Percentiles rank a stretch among this genome's conserved stretches.
phyloP scores from a whole-genome alignment of 2,797 vertebrate genomes.

The Xenentodon cancila region DNA sequence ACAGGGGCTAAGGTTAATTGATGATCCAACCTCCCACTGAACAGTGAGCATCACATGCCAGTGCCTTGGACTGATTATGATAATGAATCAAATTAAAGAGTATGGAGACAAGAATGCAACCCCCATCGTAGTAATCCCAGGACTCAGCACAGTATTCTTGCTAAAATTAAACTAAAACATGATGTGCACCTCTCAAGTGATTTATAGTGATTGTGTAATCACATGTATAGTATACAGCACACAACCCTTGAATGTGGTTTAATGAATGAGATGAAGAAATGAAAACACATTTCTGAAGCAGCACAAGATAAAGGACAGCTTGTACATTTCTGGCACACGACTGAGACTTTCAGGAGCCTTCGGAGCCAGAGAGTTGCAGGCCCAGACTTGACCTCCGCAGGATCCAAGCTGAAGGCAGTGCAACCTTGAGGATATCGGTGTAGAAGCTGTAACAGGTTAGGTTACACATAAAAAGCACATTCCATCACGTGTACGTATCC shows the following conservation, averaged over 20 bases:
- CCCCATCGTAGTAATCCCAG: constrained; percentile 27
- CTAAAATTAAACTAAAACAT: constrained; percentile 53
- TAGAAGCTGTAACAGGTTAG: constrained; percentile 36
- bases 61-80: constrained; percentile 56
- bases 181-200: constrained; percentile 18
- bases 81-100: constrained; percentile 63
- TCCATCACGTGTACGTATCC: constrained; percentile 43
- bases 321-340: constrained; percentile 45
- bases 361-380: constrained; percentile 52
- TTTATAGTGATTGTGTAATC: constrained; percentile 26
- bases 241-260: constrained; percentile 39
- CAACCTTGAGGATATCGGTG: constrained; percentile 39
- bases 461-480: constrained; percentile 47
- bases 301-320: constrained; percentile 23
- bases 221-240: constrained; percentile 48
- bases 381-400: constrained; percentile 51
- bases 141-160: constrained; percentile 33
- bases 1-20: constrained; percentile 48
- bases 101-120: constrained; percentile 35
- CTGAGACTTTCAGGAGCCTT: constrained; percentile 52
- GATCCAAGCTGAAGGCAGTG: constrained; percentile 45
- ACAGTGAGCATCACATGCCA: constrained; percentile 47
- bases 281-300: neutral
- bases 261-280: constrained; percentile 10
- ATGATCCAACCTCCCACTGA: constrained; percentile 29